Base-by-base conservation (phyloP, 2,113 vertebrate genomes). In the Ailurus styani region DNA sequence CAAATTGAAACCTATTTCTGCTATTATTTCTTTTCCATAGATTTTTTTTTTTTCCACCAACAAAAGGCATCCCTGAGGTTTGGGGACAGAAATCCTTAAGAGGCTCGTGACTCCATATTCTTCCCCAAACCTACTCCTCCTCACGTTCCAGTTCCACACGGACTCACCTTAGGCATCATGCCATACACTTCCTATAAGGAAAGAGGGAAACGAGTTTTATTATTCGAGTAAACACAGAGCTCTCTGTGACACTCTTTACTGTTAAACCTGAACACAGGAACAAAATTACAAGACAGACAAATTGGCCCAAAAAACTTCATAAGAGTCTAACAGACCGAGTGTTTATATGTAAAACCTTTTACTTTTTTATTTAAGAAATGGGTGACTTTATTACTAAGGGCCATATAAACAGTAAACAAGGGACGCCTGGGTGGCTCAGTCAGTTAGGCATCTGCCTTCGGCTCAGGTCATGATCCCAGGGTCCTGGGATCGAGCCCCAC, bases 131-230 rank as follows among this genome's bases (percentile, higher is more conserved):
- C 90, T 90, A 75, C 37, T 29, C 25, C 55, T 68, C 13, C n/a
- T 37, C 57, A 66, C 4, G 50, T 37, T 52, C 70, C 60, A 60
- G 37, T 14, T 47, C 37, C 45, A 34, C 34, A 73, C 0, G 0
- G 29, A 98, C 98, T 98, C 96, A 99, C 99, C 99, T 99, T 99
- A 96, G 99, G 99, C 98, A 99, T 98, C 95, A 97, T 94, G 1
- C 99, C 99, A 15, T 99, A 98, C 72, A 99, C 85, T 82, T 99
- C 99, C 98, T 99, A 98, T 93, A 99, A 97, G 57, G 40, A 75
- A 20, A 98, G 98, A 98, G 98, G 96, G 6, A 72, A 78, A 89
- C 29, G 0, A 54, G 12, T 15, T 23, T 91, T 25, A 70, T 50
- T 60, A 31, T n/a, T 5, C 42, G 50, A 94, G 70, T 2, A 94